phyloP scores from a whole-genome alignment of 1,140 invertebrate genomes.

The Cyclargus thomasi region DNA sequence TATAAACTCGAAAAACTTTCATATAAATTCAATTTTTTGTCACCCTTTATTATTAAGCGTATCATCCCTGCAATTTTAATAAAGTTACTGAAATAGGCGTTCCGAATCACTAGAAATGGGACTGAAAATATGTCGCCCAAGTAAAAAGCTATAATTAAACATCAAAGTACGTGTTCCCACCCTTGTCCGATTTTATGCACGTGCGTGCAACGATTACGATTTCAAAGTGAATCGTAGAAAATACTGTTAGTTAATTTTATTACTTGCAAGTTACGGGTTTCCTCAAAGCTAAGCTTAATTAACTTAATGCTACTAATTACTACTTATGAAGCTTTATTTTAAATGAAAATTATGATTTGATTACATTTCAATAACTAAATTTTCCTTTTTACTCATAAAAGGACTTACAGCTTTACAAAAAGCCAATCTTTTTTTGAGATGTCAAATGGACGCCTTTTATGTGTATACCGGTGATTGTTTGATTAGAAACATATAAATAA shows the following conservation, averaged over 20 bases:
- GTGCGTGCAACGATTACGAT: neutral
- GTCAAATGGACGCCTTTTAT: too few relatives aligned
- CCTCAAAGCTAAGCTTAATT: neutral
- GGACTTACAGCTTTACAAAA: too few relatives aligned
- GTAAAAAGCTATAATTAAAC: neutral
- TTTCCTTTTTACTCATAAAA: neutral
- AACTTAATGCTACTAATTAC: conserved; percentile 1
- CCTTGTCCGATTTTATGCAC: conserved; percentile 2
- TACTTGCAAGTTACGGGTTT: neutral
- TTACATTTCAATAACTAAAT: neutral
- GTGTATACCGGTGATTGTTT: too few relatives aligned
- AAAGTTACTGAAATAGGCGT: too few relatives aligned
- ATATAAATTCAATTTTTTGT: too few relatives aligned
- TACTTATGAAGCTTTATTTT: neutral
- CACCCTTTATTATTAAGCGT: too few relatives aligned
- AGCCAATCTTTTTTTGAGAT: too few relatives aligned
- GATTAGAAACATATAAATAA: too few relatives aligned
- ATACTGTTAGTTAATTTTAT: neutral
- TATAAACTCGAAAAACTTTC: too few relatives aligned
- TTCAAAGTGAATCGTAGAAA: conserved; percentile 3
- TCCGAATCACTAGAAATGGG: too few relatives aligned
- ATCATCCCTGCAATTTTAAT: too few relatives aligned
- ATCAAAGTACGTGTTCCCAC: neutral
- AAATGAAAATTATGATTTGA: conserved; percentile 1
- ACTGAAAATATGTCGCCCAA: too few relatives aligned